These are phyloP conservation scores for Tricholaema leucomelas DNA, from an alignment of 2,113 vertebrate genomes.

Conservation along the genomic window DNA sequence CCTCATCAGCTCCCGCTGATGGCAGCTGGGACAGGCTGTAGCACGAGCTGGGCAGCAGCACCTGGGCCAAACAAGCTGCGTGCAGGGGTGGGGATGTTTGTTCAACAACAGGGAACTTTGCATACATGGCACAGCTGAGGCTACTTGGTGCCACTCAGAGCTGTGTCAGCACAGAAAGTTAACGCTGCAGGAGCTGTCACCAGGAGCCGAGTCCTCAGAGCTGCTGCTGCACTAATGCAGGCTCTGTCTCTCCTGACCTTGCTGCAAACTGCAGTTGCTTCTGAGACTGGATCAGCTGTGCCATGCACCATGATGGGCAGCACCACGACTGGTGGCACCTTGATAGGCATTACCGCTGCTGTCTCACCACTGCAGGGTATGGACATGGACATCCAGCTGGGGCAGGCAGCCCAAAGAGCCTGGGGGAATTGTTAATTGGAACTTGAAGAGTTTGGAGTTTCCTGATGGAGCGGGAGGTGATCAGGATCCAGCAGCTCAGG, in stretches of 20 bases:
- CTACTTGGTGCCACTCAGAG: not conserved
- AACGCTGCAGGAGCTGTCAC: not conserved
- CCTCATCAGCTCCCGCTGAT: not conserved
- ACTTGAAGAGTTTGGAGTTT: not conserved
- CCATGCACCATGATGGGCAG: not conserved
- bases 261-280: not conserved
- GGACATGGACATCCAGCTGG: not conserved
- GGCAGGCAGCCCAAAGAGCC: not conserved
- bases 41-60: not conserved
- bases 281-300: not conserved
- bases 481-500: not conserved
- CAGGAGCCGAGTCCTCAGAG: not conserved
- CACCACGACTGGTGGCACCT: no score
- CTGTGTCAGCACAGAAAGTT: not conserved
- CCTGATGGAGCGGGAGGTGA: constrained; percentile 2
- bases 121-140: not conserved
- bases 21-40: not conserved
- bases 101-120: not conserved
- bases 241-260: constrained; percentile 9
- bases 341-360: not conserved
- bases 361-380: not conserved
- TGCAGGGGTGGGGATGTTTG: not conserved
- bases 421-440: accelerated
- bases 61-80: not conserved
- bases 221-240: accelerated